Evolutionary conservation across 2,888 invertebrate species (phyloP).

Genomic region (Watsonalla cultraria): DNA sequence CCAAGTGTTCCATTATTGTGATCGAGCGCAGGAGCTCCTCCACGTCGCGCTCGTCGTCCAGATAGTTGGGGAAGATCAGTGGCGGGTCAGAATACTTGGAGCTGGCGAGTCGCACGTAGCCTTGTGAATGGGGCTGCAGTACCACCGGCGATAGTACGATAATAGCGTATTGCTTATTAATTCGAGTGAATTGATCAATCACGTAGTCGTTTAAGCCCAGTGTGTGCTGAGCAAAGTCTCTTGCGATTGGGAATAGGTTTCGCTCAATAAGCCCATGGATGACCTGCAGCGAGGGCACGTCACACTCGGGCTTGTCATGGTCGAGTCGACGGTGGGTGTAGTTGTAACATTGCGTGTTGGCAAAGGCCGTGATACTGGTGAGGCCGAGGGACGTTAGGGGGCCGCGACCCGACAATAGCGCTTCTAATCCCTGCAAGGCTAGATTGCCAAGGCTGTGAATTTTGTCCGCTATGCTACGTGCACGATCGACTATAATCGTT

Average conservation of each 20-base stretch:
- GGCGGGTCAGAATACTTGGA: slow-evolving; percentile 32
- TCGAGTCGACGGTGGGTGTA: slow-evolving; percentile 21
- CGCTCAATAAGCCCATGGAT: slow-evolving; percentile 38
- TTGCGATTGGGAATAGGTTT: slow-evolving; percentile 17
- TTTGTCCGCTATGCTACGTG: slow-evolving; percentile 5
- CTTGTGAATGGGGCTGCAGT: slow-evolving; percentile 40
- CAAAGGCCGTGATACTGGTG: slow-evolving; percentile 38
- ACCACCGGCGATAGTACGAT: slow-evolving; percentile 37
- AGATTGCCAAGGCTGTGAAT: slow-evolving; percentile 10
- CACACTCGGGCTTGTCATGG: slow-evolving; percentile 32
- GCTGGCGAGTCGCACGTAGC: slow-evolving; percentile 39
- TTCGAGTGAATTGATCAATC: slow-evolving; percentile 27
- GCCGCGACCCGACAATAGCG: slow-evolving; percentile 25
- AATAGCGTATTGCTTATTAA: slow-evolving; percentile 29
- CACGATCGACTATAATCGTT: slow-evolving; percentile 32
- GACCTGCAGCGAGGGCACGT: slow-evolving; percentile 41
- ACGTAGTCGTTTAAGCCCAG: slow-evolving; percentile 24
- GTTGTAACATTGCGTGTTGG: slow-evolving; percentile 49
- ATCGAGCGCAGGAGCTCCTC: slow-evolving; percentile 36
- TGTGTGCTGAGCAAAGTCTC: slow-evolving; percentile 16
- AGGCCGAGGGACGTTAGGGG: slow-evolving; percentile 46
- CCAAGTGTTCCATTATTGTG: slow-evolving; percentile 34
- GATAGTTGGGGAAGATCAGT: slow-evolving; percentile 43
- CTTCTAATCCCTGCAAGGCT: slow-evolving; percentile 17
- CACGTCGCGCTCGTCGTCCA: slow-evolving; percentile 39